Base-by-base conservation (phyloP, 2,888 invertebrate species). In the Harmothoe impar region DNA sequence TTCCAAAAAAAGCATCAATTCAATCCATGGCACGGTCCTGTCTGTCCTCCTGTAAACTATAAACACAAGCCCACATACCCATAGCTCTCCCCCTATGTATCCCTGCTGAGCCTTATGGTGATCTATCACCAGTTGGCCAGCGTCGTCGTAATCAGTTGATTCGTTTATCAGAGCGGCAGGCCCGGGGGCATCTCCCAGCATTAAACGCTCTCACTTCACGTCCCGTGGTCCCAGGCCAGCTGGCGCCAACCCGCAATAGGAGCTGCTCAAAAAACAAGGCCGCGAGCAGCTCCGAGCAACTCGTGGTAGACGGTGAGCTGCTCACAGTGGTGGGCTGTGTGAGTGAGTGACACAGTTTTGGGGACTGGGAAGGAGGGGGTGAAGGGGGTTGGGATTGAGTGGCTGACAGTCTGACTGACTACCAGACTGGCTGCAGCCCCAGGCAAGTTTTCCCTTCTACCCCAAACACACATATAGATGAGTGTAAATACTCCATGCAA, bases 301-400 rank as follows among this genome's bases (percentile, higher is more conserved):
- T 43, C 43, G 5, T 43, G 43, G 10, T 43, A 43, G 43, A 43
- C 43, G 43, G 10, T n/a, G 62, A 62, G 62, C 62, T 62, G 62
- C 62, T 62, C 62, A 72, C 29, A 72, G 72, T 15, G 1, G 20
- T 15, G 3, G 29, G 68, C 68, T 68, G 68, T n/a, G 12, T 10
- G 20, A 15, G 43, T n/a, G 84, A 84, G 84, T 51, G 84, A 84
- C 43, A 84, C 51, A 84, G 84, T 51, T 35, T n/a, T 51, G 84
- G 51, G 84, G 84, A 84, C 43, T 17, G 84, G 51, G 84, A 17
- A 43, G 84, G 17, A 43, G 84, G 33, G 84, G 51, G 84, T 51
- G 78, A 84, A 17, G 33, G 84, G 29, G 35, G 7, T 0, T 31
- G 81, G 7, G 43, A 43, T 33, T 51, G 84, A 84, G 43, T 20